These are phyloP conservation scores for Drosophila nannoptera DNA, from an alignment of 1,140 invertebrate species.

Conservation along the genomic window DNA sequence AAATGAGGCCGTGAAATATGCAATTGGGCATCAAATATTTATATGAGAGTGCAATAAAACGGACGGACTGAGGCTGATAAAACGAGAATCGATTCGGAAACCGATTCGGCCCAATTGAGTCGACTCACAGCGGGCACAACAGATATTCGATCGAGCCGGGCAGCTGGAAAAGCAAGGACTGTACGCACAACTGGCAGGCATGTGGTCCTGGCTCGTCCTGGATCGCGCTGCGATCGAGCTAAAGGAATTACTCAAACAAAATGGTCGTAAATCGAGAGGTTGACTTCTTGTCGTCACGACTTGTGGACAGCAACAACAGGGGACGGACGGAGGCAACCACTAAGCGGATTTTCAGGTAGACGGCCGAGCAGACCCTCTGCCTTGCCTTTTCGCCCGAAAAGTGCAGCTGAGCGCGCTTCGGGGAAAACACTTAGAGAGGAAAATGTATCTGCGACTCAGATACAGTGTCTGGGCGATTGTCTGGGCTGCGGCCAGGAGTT, in stretches of 20 bases:
- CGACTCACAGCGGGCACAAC: slow-evolving; percentile 10
- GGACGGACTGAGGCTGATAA: slow-evolving; percentile 2
- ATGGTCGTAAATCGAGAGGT: slow-evolving; percentile 79
- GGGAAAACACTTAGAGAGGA: slow-evolving; percentile 36
- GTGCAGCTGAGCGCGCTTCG: slow-evolving; percentile 53
- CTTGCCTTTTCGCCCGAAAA: slow-evolving; percentile 53
- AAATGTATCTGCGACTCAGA: slow-evolving; percentile 15
- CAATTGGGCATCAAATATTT: slow-evolving; percentile 56
- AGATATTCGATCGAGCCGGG: slow-evolving; percentile 11
- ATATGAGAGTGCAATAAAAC: slow-evolving; percentile 45
- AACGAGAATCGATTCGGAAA: slow-evolving; percentile 27
- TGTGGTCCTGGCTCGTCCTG: slow-evolving; percentile 43
- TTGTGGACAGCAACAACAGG: slow-evolving; percentile 61
- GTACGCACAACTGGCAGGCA: slow-evolving; percentile 66
- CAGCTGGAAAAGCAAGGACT: slow-evolving; percentile 72
- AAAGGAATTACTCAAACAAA: slow-evolving; percentile 76
- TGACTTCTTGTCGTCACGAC: slow-evolving; percentile 78
- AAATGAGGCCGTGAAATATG: slow-evolving; percentile 67
- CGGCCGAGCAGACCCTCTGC: slow-evolving; percentile 13
- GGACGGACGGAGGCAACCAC: neutral
- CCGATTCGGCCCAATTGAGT: slow-evolving; percentile 53
- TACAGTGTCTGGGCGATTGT: slow-evolving; percentile 26
- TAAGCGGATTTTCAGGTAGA: slow-evolving; percentile 65
- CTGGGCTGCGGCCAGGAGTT: slow-evolving; percentile 64
- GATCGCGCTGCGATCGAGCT: slow-evolving; percentile 40